Conservation (phyloP, 1,140 invertebrate species). For the Prorops nasuta region DNA sequence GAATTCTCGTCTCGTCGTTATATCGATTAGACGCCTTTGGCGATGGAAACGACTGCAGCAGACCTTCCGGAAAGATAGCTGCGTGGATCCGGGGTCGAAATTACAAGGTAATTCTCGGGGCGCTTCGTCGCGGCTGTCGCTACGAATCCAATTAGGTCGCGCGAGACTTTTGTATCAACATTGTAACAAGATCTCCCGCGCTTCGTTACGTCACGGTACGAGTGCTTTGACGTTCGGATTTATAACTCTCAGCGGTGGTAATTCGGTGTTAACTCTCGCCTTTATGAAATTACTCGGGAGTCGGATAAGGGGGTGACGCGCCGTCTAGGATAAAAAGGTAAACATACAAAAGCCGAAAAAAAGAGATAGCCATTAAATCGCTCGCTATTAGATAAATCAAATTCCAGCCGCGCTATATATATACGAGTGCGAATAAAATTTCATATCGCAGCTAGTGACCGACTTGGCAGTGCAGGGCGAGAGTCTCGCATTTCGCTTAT, state of each 20-base stretch:
- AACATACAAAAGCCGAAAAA: too few relatives aligned
- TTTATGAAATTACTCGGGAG: conserved; percentile 9
- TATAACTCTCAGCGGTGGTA: conserved; percentile 19
- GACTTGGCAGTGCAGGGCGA: too few relatives aligned
- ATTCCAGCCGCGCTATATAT: too few relatives aligned
- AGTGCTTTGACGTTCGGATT: conserved; percentile 15
- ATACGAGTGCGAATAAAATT: too few relatives aligned
- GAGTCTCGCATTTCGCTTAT: too few relatives aligned
- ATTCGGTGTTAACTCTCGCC: conserved; percentile 10
- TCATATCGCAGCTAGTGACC: too few relatives aligned
- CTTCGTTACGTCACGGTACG: conserved; percentile 16
- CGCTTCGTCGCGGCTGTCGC: background rate
- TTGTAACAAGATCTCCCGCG: conserved; percentile 18
- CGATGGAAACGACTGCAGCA: too few relatives aligned
- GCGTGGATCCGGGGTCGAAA: background rate
- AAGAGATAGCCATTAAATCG: too few relatives aligned
- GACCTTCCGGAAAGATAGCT: background rate
- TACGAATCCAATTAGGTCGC: conserved; percentile 20
- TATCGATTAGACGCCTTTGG: too few relatives aligned
- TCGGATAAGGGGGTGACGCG: background rate
- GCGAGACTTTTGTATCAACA: conserved; percentile 12
- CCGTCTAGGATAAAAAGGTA: background rate
- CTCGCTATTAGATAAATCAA: too few relatives aligned
- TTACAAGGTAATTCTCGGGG: background rate
- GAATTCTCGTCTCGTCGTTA: too few relatives aligned